Evolutionary conservation across 2,113 vertebrate genomes (phyloP).

Genomic region (Clupea harengus): DNA sequence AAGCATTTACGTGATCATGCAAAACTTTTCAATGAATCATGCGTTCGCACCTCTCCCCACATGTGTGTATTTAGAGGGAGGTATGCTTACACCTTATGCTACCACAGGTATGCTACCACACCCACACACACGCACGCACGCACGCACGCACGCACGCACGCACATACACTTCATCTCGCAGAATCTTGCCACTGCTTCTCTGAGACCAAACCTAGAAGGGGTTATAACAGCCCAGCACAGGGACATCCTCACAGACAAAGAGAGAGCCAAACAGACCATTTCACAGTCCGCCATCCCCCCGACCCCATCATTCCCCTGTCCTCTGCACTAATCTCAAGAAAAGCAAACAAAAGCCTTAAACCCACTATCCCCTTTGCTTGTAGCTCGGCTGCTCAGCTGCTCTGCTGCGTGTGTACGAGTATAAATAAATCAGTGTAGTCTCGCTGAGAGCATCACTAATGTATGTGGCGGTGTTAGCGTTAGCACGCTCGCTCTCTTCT

Average conservation of each 20-base stretch:
- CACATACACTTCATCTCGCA: neutral
- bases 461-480: conserved; percentile 29
- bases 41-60: neutral
- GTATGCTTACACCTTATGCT: neutral
- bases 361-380: conserved; percentile 14
- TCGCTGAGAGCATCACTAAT: conserved; percentile 43
- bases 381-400: neutral
- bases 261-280: neutral
- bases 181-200: neutral
- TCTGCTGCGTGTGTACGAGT: conserved; percentile 41
- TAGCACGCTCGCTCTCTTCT: conserved; percentile 21
- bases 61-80: no score
- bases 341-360: conserved; percentile 48
- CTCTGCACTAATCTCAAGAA: conserved; percentile 30
- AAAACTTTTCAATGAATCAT: neutral
- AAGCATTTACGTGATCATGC: neutral
- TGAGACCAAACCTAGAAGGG: neutral
- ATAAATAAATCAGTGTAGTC: conserved; percentile 43
- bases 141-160: conserved; percentile 2
- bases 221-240: neutral
- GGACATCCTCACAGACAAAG: neutral
- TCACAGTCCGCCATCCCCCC: neutral
- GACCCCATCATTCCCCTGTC: neutral
- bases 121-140: neutral
- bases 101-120: neutral